These are phyloP conservation scores for Leptopilina myrica DNA, from an alignment of 2,888 invertebrate genomes.

Conservation along the genomic window DNA sequence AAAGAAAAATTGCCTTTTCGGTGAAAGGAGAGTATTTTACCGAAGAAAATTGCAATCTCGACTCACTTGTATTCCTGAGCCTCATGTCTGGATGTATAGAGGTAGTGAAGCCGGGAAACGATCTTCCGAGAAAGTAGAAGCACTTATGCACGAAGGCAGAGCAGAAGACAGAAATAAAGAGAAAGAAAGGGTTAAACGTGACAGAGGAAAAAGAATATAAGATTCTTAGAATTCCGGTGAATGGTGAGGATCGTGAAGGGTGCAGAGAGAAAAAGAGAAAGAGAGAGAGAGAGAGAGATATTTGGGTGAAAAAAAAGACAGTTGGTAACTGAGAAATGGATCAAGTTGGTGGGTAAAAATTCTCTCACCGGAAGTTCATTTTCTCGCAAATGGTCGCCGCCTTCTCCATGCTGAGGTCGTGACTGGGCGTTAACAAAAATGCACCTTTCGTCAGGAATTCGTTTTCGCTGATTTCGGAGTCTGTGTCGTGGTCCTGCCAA, in stretches of 20 bases:
- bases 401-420: slow-evolving; percentile 91
- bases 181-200: slow-evolving; percentile 43
- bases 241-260: background rate
- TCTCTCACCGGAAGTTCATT: slow-evolving; percentile 83
- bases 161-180: slow-evolving; percentile 43
- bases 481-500: slow-evolving; percentile 81
- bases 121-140: slow-evolving; percentile 45
- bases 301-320: background rate
- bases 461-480: slow-evolving; percentile 87
- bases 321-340: slow-evolving; percentile 9
- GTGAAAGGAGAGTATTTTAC: background rate
- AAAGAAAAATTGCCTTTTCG: background rate
- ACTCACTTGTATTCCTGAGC: background rate
- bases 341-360: slow-evolving; percentile 44
- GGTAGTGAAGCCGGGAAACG: slow-evolving; percentile 20
- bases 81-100: background rate
- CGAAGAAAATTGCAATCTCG: too few species aligned
- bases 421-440: slow-evolving; percentile 90
- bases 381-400: slow-evolving; percentile 92
- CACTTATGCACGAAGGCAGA: slow-evolving; percentile 42
- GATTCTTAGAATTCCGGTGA: background rate
- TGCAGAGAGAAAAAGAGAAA: background rate
- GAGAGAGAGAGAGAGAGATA: slow-evolving; percentile 9
- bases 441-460: slow-evolving; percentile 90
- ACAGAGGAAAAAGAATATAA: background rate